A percentile compares a stretch with the other conserved stretches of the same genome.
phyloP scores from a whole-genome alignment of 1,140 invertebrate genomes.

The Caenorhabditis tropicalis region DNA sequence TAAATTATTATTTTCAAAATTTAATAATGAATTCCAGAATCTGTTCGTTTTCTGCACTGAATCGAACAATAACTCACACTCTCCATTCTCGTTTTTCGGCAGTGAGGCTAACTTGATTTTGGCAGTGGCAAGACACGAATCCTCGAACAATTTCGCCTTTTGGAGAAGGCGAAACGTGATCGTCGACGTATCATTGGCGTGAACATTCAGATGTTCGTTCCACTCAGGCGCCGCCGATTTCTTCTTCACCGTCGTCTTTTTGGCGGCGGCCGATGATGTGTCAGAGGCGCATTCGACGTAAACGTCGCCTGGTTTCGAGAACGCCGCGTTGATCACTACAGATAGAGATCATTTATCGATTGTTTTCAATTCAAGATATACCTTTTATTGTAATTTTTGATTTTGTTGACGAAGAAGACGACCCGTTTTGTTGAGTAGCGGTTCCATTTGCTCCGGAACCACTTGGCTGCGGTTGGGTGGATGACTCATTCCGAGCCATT shows the following conservation, averaged over 20 bases:
- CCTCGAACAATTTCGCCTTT: conserved; percentile 68
- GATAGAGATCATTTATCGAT: not conserved
- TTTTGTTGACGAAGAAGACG: not conserved
- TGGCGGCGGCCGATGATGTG: conserved; percentile 32
- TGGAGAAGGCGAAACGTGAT: conserved; percentile 63
- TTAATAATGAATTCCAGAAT: conserved; percentile 50
- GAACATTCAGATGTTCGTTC: conserved; percentile 63
- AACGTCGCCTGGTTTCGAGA: conserved; percentile 58
- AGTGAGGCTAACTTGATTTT: conserved; percentile 61
- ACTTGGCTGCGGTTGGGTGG: not conserved
- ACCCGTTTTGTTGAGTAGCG: conserved; percentile 5
- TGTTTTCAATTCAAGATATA: not conserved
- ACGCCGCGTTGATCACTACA: conserved; percentile 57
- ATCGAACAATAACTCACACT: conserved; percentile 61
- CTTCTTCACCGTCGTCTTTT: conserved; percentile 61
- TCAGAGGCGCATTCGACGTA: conserved; percentile 62
- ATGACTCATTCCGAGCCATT: conserved; percentile 7
- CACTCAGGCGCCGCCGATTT: conserved; percentile 66
- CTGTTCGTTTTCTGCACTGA: no score
- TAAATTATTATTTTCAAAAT: not conserved
- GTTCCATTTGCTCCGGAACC: conserved; percentile 14
- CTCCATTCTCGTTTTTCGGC: conserved; percentile 67
- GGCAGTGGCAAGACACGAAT: conserved; percentile 61
- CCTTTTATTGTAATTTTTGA: conserved; percentile 30
- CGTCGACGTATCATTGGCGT: conserved; percentile 63